These are phyloP conservation scores for Agrilus mali DNA, from an alignment of 2,888 invertebrate species.

Conservation along the genomic window DNA sequence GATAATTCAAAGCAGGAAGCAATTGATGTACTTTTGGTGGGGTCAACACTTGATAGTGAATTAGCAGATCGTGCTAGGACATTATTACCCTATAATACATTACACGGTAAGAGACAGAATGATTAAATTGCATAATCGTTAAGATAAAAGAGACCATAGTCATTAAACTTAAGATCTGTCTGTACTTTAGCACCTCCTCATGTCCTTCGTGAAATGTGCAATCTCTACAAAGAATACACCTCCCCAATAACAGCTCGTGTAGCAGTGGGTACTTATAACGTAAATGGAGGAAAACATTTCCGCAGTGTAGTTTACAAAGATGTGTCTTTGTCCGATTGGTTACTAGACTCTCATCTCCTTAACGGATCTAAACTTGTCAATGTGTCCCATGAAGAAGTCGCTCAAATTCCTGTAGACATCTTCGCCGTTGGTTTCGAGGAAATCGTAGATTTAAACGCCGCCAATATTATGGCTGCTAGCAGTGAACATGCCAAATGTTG, in stretches of 20 bases:
- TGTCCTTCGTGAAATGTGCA: conserved; percentile 74
- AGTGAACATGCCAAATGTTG: conserved; percentile 87
- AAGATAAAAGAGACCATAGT: too few relatives aligned
- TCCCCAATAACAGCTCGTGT: conserved; percentile 59
- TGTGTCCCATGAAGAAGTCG: conserved; percentile 34
- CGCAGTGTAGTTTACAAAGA: conserved; percentile 91
- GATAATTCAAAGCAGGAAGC: conserved; percentile 96
- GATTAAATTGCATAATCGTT: conserved; percentile 1
- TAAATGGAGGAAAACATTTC: conserved; percentile 98
- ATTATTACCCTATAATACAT: conserved; percentile 71
- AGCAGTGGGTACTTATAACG: conserved; percentile 94
- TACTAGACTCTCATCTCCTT: conserved; percentile 67
- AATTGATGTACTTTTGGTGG: conserved; percentile 87
- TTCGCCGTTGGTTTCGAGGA: conserved; percentile 98
- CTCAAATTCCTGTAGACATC: conserved; percentile 66
- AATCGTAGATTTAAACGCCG: conserved; percentile 96
- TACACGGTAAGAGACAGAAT: conserved; percentile 47
- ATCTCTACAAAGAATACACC: conserved; percentile 67
- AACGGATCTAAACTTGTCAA: conserved; percentile 34
- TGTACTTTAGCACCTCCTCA: conserved; percentile 55
- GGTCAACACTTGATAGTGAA: conserved; percentile 84
- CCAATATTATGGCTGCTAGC: conserved; percentile 94
- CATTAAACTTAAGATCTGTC: background rate
- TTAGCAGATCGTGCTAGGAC: conserved; percentile 84
- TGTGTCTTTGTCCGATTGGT: conserved; percentile 75